phyloP scores from a whole-genome alignment of 2,888 invertebrate species.

The Parelbella ahira region DNA sequence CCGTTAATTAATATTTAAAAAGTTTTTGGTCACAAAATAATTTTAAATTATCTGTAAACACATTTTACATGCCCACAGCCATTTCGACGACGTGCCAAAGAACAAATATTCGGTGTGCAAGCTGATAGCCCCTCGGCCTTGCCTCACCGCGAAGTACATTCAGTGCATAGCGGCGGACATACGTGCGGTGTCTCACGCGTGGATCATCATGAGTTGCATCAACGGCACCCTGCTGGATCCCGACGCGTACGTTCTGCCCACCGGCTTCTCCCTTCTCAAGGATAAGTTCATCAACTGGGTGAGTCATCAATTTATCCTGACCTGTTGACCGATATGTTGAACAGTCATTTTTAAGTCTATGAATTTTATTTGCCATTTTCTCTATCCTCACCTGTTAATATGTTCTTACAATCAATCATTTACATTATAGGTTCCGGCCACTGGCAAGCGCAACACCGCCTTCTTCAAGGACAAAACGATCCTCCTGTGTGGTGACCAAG shows the following conservation, averaged over 20 bases:
- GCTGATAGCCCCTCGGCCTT: slow-evolving; percentile 85
- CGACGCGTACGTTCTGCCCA: slow-evolving; percentile 78
- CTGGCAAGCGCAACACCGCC: slow-evolving; percentile 47
- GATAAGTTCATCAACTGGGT: slow-evolving; percentile 68
- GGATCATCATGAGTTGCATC: slow-evolving; percentile 84
- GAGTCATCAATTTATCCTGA: too few species aligned
- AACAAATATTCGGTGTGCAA: slow-evolving; percentile 77
- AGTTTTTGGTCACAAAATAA: too few species aligned
- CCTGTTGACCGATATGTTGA: too few species aligned
- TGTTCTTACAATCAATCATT: too few species aligned
- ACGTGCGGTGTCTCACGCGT: slow-evolving; percentile 83
- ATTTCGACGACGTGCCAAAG: slow-evolving; percentile 77
- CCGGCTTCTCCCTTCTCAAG: slow-evolving; percentile 81
- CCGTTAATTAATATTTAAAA: too few species aligned
- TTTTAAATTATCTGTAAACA: too few species aligned
- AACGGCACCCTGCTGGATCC: slow-evolving; percentile 50
- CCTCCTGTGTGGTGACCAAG: slow-evolving; percentile 72
- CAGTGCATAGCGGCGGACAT: slow-evolving; percentile 85
- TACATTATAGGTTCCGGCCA: slow-evolving; percentile 48
- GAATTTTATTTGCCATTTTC: too few species aligned
- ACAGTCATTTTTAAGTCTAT: too few species aligned
- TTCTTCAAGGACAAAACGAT: slow-evolving; percentile 75
- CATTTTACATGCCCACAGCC: too few species aligned
- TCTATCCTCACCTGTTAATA: too few species aligned
- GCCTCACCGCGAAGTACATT: slow-evolving; percentile 87